These are phyloP conservation scores for Drosophila neotestacea DNA, from an alignment of 2,888 invertebrate genomes.

Conservation along the genomic window DNA sequence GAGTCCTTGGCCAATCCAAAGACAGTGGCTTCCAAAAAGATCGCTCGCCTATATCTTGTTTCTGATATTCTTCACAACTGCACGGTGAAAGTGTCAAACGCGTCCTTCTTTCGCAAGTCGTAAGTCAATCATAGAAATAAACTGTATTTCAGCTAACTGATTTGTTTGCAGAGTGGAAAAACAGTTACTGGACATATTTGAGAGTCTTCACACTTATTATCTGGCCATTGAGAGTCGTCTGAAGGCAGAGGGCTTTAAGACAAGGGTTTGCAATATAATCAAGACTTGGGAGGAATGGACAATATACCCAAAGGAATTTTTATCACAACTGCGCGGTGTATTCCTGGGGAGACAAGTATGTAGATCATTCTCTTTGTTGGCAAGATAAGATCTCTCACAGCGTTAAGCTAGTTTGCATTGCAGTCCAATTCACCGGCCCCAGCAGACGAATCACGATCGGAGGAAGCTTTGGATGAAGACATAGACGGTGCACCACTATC, in stretches of 20 bases:
- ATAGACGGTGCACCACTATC: conserved; percentile 86
- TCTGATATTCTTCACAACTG: conserved; percentile 99
- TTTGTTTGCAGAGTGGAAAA: conserved; percentile 90
- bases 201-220: conserved; percentile 90
- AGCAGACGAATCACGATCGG: conserved; percentile 70
- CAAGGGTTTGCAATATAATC: conserved; percentile 94
- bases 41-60: conserved; percentile 96
- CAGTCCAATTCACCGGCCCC: conserved; percentile 56
- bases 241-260: conserved; percentile 98
- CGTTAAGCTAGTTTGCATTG: conserved; percentile 17
- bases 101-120: conserved; percentile 95
- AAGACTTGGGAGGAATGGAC: conserved; percentile 99
- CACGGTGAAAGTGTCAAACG: conserved; percentile 97
- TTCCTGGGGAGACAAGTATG: conserved; percentile 91
- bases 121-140: conserved; percentile 85
- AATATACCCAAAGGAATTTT: conserved; percentile 96
- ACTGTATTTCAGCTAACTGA: background rate
- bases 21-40: conserved; percentile 94
- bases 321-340: conserved; percentile 94
- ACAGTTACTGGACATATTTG: conserved; percentile 92
- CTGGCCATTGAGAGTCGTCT: conserved; percentile 92
- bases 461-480: conserved; percentile 81
- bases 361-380: conserved; percentile 41
- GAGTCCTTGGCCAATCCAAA: conserved; percentile 92
- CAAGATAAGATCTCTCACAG: background rate